Evolutionary conservation across 2,888 invertebrate species (phyloP), one percentile per base, ranked within the genome.

Genomic region (Tenthredo amoena): DNA sequence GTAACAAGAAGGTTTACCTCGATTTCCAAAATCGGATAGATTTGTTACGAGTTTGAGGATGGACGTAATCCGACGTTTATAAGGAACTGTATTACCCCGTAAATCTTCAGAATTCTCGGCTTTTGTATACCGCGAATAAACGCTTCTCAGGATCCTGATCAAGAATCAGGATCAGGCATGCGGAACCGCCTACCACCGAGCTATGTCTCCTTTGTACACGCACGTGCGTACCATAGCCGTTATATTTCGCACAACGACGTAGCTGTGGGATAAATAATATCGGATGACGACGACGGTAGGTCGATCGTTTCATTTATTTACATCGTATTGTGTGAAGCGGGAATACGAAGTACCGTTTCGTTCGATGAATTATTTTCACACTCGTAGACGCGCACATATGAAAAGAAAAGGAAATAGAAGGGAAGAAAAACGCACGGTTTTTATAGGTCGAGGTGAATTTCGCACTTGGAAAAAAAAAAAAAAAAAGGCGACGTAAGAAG

Each of bases 101-200:
- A 6, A 4, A 26, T 55, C 37, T 43, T n/a, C 77, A 10, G 34
- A 34, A 55, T 77, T 77, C 34, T 15, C 34, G 55, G 34, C 58
- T 34, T 18, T 77, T 1, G 7, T 21, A 10, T 15, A 37, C 26
- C 18, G 37, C 58, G 79, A 79, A 79, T 18, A 37, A 79, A 37
- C 79, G 55, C 37, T 79, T 55, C 89, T 91, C 91, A 87, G 89
- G 90, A 91, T 91, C 91, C 91, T 90, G 91, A 91, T 91, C 91
- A 91, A 58, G 90, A 91, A 91, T 91, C 91, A 91, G 90, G 91
- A 79, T 79, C 91, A 91, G 91, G 91, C 91, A 91, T 90, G 91
- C 88, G 88, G 90, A 91, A 91, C 91, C 91, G 91, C 91, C 90
- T 91, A 91, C 91, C 90, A 89, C 47, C n/a, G 76, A 31, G 34